Base-by-base conservation (phyloP, 1,140 invertebrate genomes). In the Drosophila pallidifrons region DNA sequence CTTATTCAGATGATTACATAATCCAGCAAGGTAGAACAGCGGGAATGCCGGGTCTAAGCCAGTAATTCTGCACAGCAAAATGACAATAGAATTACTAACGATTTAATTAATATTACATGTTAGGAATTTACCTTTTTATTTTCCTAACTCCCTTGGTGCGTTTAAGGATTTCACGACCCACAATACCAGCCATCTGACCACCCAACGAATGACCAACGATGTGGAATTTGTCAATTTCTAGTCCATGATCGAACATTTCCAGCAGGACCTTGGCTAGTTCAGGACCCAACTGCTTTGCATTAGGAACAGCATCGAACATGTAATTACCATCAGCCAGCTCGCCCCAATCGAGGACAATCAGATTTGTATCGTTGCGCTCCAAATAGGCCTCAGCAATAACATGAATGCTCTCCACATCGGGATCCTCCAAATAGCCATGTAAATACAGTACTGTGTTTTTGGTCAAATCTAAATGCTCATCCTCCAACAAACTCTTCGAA, bases 141-240 rank as follows among this genome's bases (percentile, higher is more conserved):
- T 92, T 92, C 38, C 75, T 64, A 0, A 55, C 83, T 13, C 81
- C 78, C 38, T 83, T 81, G 25, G 79, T 78, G 4, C 88, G 76
- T 10, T 81, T 87, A 13, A 82, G 77, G 3, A 94, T 70, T 63
- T 92, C 92, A 25, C 92, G 92, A 0, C 95, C 96, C 1, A 95
- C 93, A 55, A 95, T 94, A 0, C 96, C 96, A 2, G 96, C 94
- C 30, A 96, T 93, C 65, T 97, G 96, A 4, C 95, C 95, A 0
- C 96, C 96, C 41, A 97, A 91, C 4, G 96, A 96, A 88, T 96
- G 96, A 0, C 95, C 96, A 38, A 97, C 94, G 3, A 97, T 85
- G 83, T 97, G 96, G n/a, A 95, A 92, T 11, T 91, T 92, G 0
- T 93, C 75, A 28, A 91, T 55, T 13, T 93, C 79, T 25, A 93